These are phyloP conservation scores for Coptodon rendalli DNA, from an alignment of 2,113 vertebrate species.

Conservation along the genomic window DNA sequence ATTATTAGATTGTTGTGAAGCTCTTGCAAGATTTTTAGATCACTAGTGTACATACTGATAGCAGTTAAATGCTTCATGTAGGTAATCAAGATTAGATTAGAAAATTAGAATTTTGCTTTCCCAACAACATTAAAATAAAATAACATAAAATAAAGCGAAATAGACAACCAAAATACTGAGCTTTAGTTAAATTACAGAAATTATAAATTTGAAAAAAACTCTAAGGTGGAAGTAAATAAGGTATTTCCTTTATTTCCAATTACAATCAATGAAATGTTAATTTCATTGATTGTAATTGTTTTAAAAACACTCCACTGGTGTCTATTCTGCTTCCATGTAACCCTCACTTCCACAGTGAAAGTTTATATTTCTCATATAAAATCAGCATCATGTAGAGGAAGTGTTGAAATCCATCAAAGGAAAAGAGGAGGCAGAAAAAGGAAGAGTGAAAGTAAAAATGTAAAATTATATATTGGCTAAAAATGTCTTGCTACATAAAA, in stretches of 20 bases:
- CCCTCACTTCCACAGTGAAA: not conserved
- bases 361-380: not conserved
- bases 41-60: not conserved
- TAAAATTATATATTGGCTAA: not conserved
- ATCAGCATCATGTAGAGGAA: not conserved
- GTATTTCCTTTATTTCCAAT: not conserved
- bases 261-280: not conserved
- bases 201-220: not conserved
- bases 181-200: not conserved
- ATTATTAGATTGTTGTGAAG: not conserved
- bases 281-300: not conserved
- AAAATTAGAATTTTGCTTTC: not conserved
- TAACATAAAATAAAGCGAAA: not conserved
- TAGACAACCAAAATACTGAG: not conserved
- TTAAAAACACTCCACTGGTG: not conserved
- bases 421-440: not conserved
- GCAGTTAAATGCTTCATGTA: not conserved
- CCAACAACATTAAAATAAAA: not conserved
- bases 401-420: not conserved
- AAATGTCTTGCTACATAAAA: not conserved
- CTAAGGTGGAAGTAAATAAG: not conserved
- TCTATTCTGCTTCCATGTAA: not conserved
- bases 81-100: not conserved
- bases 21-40: not conserved
- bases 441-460: not conserved